phyloP scores from a whole-genome alignment of 2,888 invertebrate genomes.

The Hymenopus coronatus region DNA sequence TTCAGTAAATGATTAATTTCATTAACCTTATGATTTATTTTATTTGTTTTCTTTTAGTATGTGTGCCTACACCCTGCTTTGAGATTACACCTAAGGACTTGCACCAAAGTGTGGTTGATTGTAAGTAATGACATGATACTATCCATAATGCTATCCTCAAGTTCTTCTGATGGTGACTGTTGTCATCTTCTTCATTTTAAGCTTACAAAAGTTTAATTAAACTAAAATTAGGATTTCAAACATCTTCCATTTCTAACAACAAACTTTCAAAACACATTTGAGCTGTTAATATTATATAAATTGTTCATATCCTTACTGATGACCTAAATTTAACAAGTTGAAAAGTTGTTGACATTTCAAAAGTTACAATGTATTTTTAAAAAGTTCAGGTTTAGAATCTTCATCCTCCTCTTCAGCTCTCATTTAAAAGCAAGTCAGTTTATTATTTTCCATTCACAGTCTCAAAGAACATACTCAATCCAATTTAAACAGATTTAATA shows the following conservation, averaged over 20 bases:
- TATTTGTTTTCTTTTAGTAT: background rate
- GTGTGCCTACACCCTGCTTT: background rate
- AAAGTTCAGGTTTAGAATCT: background rate
- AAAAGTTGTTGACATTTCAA: background rate
- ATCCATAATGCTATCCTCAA: background rate
- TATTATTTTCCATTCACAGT: background rate
- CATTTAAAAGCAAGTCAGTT: background rate
- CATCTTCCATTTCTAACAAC: constrained; percentile 7
- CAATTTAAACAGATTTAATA: background rate
- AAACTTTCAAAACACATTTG: constrained; percentile 14
- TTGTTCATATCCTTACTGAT: background rate
- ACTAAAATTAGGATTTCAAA: background rate
- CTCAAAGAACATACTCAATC: background rate
- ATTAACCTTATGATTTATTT: background rate
- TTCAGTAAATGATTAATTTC: background rate
- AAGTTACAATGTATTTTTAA: constrained; percentile 15
- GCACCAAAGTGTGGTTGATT: background rate
- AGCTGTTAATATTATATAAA: constrained; percentile 14
- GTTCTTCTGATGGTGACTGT: background rate
- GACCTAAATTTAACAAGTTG: constrained; percentile 9
- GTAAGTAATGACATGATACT: background rate
- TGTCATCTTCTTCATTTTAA: background rate
- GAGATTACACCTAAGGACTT: background rate
- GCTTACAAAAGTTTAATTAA: constrained; percentile 10
- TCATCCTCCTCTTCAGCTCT: constrained; percentile 19